Evolutionary conservation across 2,113 vertebrate genomes (phyloP).

Genomic region (Lethenteron camtschaticum): DNA sequence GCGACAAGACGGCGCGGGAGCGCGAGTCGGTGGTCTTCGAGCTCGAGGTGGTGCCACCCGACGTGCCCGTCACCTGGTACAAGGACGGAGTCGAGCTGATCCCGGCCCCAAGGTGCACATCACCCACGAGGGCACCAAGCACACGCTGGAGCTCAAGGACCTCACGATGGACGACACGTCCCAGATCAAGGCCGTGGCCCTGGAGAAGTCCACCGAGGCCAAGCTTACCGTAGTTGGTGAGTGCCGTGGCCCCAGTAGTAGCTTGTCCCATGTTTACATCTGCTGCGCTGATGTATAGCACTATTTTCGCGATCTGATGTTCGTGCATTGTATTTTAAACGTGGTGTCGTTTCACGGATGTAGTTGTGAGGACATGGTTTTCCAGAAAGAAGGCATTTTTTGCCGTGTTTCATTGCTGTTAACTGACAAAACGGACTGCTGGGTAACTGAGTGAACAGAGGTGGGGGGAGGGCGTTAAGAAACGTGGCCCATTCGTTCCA

Average conservation of each 20-base stretch:
- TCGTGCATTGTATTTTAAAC: too few relatives aligned
- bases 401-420: too few relatives aligned
- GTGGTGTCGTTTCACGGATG: too few relatives aligned
- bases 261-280: too few relatives aligned
- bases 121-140: slow-evolving; percentile 6
- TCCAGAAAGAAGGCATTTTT: too few relatives aligned
- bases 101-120: not conserved
- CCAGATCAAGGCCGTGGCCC: not conserved
- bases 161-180: slow-evolving; percentile 3
- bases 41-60: not conserved
- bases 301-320: too few relatives aligned
- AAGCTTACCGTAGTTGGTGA: not conserved
- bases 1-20: slow-evolving; percentile 1
- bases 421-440: too few relatives aligned
- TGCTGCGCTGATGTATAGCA: too few relatives aligned
- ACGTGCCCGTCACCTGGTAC: slow-evolving; percentile 2
- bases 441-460: too few relatives aligned
- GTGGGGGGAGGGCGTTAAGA: too few relatives aligned
- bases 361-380: too few relatives aligned
- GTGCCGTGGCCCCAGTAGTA: not conserved
- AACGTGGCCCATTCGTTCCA: too few relatives aligned
- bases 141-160: slow-evolving; percentile 3
- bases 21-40: slow-evolving; percentile 1
- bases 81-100: not conserved
- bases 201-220: slow-evolving; percentile 5